Evolutionary conservation across 2,113 vertebrate genomes (phyloP), one percentile per base, ranked within the genome.

Genomic region (Marcusenius ussheri): DNA sequence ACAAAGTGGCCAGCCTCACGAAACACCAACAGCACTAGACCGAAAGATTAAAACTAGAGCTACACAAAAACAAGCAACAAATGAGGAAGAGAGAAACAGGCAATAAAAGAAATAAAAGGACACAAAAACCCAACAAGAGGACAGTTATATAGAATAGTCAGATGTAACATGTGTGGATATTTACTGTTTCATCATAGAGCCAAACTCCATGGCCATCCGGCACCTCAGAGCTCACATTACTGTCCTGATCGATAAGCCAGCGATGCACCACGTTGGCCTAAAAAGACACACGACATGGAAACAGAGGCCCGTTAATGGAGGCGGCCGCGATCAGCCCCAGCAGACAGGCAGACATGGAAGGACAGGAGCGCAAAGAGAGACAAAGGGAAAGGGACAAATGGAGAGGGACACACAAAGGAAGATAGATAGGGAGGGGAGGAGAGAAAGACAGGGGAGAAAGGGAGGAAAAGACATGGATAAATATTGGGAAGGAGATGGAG

Each of bases 121-220:
- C 50, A 88, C 53, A 89, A 90, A 85, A 88, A 90, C 42, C 80
- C 85, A 84, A 87, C 89, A 93, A 93, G 89, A 93, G 90, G 90
- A 91, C 88, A 90, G 83, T 85, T 84, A 92, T 89, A 91, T 87
- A 92, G 27, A 90, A 89, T 53, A 92, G 92, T 94, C 94, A 96
- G 94, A 94, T 95, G 95, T 95, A 84, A 96, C 94, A 94, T 96
- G 95, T 96, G 95, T 94, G 92, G 95, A 96, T 96, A 96, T 96
- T 96, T 96, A 96, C 96, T 96, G 95, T 95, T 95, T 96, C 96
- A 95, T 96, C 96, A 96, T 91, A 96, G 96, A 95, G 95, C 96
- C 96, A 96, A 93, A 96, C 95, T 95, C 95, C 96, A 95, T 95
- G 96, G 95, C 95, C 95, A 95, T 96, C 96, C 94, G 93, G 95